A percentile compares a stretch with the other conserved stretches of the same genome.
phyloP scores from a whole-genome alignment of 2,113 vertebrate genomes.

The Casuarius casuarius region DNA sequence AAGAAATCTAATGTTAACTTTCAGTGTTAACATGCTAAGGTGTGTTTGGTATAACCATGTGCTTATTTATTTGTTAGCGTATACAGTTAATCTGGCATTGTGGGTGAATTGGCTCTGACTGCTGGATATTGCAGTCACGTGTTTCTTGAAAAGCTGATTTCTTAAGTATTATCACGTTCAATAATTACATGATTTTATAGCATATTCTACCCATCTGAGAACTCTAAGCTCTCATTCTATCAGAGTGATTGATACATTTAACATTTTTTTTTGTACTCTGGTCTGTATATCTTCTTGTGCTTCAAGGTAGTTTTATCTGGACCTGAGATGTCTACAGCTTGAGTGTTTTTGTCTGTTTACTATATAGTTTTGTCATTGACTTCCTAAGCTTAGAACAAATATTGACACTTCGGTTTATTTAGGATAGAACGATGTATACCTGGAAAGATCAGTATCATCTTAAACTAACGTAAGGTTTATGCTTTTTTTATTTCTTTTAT shows the following conservation, averaged over 20 bases:
- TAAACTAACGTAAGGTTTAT: neutral
- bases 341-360: neutral
- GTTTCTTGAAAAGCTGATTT: neutral
- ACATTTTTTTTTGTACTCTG: neutral
- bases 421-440: neutral
- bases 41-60: neutral
- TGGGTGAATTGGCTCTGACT: neutral
- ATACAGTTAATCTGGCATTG: rapidly evolving
- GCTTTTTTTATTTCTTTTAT: neutral
- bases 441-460: neutral
- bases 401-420: neutral
- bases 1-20: neutral
- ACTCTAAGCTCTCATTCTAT: neutral
- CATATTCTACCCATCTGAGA: rapidly evolving
- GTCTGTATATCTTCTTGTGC: neutral
- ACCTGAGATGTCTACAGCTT: neutral
- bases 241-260: neutral
- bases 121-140: neutral
- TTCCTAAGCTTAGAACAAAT: neutral
- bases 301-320: neutral
- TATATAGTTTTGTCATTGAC: neutral
- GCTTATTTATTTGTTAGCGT: neutral
- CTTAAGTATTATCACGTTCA: neutral
- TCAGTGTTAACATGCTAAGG: neutral
- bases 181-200: neutral